Evolutionary conservation across 2,888 invertebrate genomes (phyloP), one percentile per base, ranked within the genome.

Genomic region (Drosophila koepferae): DNA sequence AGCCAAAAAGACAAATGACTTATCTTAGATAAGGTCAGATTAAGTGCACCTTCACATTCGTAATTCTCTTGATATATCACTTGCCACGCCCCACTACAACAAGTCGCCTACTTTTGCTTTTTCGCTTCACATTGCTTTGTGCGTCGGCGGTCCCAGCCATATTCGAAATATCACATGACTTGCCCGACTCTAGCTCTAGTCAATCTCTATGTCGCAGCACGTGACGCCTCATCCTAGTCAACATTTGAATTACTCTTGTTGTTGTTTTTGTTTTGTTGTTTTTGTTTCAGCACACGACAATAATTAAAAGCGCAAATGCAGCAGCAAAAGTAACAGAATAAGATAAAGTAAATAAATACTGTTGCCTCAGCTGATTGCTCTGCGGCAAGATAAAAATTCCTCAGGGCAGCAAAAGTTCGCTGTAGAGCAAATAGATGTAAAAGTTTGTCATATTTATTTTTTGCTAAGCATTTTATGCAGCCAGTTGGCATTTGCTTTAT

Each of bases 101-200:
- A 36, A 16, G 20, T 14, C 18, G 28, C 51, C 38, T 7, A 31
- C 10, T 51, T 34, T 51, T 34, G 34, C 7, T 31, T 43, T 9
- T 53, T 76, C 67, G 88, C 72, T 76, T 74, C 75, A 81, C 18
- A 81, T 74, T 80, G 28, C 44, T 34, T 49, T 23, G 56, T 74
- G 86, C 74, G 86, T 76, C 83, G 89, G 82, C 80, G 76, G 76
- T 70, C 61, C 46, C 31, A 40, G 48, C 63, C 55, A 16, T 34
- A 72, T 62, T 74, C 78, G 3, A 41, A 18, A 51, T 55, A 81
- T 85, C 85, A 90, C 90, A 90, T 86, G 90, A 90, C 82, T 74
- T 36, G n/a, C 64, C 64, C 64, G 60, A 28, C 59, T 79, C 64
- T 23, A 16, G 23, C 23, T 72, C 48, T 63, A 65, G 51, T 58